These are phyloP conservation scores for Gadopsis bispinosus DNA, from an alignment of 2,797 vertebrate genomes.

Conservation along the genomic window DNA sequence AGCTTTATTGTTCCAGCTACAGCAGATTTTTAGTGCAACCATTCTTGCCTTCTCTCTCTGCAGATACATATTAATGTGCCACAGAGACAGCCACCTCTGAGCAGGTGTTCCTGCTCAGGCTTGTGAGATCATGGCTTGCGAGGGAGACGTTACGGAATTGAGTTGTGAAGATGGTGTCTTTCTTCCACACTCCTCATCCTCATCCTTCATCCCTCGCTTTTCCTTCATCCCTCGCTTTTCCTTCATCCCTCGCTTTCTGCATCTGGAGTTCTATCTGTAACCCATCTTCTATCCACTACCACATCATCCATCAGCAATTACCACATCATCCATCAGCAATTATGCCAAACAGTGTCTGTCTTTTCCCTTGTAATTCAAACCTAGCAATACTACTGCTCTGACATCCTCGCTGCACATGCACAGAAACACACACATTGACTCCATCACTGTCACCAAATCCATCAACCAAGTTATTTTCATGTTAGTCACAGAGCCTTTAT, in stretches of 20 bases:
- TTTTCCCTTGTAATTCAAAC: slow-evolving; percentile 37
- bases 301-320: slow-evolving; percentile 42
- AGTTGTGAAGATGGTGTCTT: slow-evolving; percentile 38
- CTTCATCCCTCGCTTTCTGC: slow-evolving; percentile 47
- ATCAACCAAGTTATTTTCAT: slow-evolving; percentile 59
- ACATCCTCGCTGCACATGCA: slow-evolving; percentile 27
- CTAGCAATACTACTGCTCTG: slow-evolving; percentile 22
- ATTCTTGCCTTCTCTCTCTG: slow-evolving; percentile 33
- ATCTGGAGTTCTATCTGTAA: slow-evolving; percentile 57
- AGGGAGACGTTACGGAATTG: slow-evolving; percentile 49
- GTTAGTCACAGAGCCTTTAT: slow-evolving; percentile 67
- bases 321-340: slow-evolving; percentile 58
- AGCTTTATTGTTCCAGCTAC: slow-evolving; percentile 41
- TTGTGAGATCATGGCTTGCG: slow-evolving; percentile 60
- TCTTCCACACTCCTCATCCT: slow-evolving; percentile 43
- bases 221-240: slow-evolving; percentile 48
- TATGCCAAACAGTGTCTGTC: slow-evolving; percentile 38
- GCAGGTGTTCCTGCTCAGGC: slow-evolving; percentile 72
- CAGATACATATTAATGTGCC: slow-evolving; percentile 50
- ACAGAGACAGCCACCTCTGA: slow-evolving; percentile 41
- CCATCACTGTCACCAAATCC: slow-evolving; percentile 35
- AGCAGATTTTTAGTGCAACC: slow-evolving; percentile 46
- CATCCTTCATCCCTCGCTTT: slow-evolving; percentile 50
- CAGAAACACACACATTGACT: slow-evolving; percentile 12
- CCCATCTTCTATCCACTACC: slow-evolving; percentile 62